A percentile compares a stretch with the other conserved stretches of the same genome.
Evolutionary conservation across 2,888 invertebrate genomes (phyloP).

Genomic region (Spodoptera littoralis): DNA sequence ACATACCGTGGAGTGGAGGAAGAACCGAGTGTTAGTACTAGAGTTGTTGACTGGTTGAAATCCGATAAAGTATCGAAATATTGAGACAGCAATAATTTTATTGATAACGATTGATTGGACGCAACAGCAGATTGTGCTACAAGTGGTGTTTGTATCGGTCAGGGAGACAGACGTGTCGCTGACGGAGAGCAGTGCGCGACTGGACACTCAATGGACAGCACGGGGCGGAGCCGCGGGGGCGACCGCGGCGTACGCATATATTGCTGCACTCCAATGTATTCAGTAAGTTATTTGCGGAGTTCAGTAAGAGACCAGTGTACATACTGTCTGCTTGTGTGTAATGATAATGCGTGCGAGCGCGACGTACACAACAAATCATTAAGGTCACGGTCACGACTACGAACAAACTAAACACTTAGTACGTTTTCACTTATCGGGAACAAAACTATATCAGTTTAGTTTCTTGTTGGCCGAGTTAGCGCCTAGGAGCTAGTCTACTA

Average conservation of each 20-base stretch:
- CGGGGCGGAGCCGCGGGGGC: neutral
- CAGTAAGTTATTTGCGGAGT: constrained; percentile 21
- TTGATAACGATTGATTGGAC: constrained; percentile 19
- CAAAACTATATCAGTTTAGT: neutral
- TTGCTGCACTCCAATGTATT: neutral
- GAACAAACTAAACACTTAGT: constrained; percentile 1
- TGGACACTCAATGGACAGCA: neutral
- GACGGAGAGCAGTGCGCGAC: neutral
- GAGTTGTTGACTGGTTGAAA: constrained; percentile 17
- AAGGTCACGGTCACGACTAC: constrained; percentile 25
- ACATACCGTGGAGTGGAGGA: neutral
- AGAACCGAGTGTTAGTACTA: neutral
- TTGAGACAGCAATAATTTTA: constrained; percentile 16
- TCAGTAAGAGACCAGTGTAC: too few species aligned
- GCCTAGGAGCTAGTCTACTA: too few species aligned
- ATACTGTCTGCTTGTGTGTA: neutral
- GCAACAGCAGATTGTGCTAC: constrained; percentile 2
- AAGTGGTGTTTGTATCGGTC: constrained; percentile 11
- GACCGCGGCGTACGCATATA: neutral
- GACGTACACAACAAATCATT: constrained; percentile 10
- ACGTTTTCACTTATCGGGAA: neutral
- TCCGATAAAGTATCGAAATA: constrained; percentile 33
- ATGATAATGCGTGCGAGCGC: constrained; percentile 12
- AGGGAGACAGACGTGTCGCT: constrained; percentile 19
- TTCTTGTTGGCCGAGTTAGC: neutral